Conservation (phyloP, 2,113 vertebrate genomes). For the Cinclus cinclus region DNA sequence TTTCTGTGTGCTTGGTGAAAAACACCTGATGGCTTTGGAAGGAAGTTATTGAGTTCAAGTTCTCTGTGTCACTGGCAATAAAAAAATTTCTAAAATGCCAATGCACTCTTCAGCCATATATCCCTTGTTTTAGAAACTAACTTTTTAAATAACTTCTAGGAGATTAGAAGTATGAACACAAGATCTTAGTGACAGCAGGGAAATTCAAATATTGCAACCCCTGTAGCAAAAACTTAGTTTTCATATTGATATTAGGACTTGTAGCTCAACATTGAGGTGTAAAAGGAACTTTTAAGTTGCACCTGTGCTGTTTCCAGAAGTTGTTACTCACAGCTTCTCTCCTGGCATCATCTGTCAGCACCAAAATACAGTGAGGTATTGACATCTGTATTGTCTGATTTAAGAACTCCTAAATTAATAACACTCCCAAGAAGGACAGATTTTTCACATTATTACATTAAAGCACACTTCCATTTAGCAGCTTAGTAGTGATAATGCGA, state of each 20-base stretch:
- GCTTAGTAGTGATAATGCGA: neutral
- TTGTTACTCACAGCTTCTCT: neutral
- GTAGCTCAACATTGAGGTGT: rapidly evolving
- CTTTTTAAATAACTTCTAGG: neutral
- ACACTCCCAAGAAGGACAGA: neutral
- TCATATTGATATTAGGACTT: neutral
- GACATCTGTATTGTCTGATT: neutral
- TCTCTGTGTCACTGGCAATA: neutral
- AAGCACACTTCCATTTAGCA: neutral
- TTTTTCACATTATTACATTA: neutral
- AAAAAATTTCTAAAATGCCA: neutral
- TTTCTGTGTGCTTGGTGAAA: neutral
- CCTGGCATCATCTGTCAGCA: neutral
- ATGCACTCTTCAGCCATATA: rapidly evolving
- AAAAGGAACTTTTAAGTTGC: neutral
- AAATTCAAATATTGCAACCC: neutral
- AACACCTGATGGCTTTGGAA: neutral
- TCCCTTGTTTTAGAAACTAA: neutral
- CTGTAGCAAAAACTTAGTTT: neutral
- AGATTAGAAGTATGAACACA: neutral
- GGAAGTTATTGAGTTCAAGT: neutral
- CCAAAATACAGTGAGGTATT: neutral
- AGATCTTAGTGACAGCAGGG: neutral
- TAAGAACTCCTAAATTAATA: neutral
- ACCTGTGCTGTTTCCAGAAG: neutral